These are phyloP conservation scores for Nemopilema nomurai DNA, from an alignment of 30 jellyfish, hydroid and myxozoan genomes.

Conservation along the genomic window DNA sequence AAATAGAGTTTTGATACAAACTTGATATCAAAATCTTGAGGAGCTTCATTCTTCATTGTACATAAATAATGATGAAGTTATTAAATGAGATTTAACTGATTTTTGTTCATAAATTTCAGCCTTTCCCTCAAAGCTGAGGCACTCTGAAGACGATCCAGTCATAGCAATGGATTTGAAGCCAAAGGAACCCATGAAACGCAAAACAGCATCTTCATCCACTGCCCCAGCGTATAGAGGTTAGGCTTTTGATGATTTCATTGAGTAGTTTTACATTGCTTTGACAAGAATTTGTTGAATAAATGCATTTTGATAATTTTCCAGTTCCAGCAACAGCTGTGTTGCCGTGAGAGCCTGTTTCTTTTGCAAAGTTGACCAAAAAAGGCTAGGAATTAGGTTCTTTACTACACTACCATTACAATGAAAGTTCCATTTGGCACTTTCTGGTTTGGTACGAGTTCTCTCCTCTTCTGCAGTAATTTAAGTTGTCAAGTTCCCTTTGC, in stretches of 20 bases:
- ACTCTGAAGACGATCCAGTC: constrained; percentile 65
- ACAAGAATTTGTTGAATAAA: background rate
- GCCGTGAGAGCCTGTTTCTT: too few species aligned
- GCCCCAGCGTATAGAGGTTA: constrained; percentile 79
- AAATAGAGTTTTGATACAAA: background rate
- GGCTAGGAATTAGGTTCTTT: too few species aligned
- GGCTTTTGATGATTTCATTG: background rate
- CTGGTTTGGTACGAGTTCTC: too few species aligned
- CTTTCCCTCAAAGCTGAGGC: constrained; percentile 44
- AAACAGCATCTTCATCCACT: constrained; percentile 53
- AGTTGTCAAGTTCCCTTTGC: too few species aligned
- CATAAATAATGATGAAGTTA: too few species aligned
- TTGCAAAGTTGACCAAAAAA: too few species aligned
- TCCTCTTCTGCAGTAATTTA: too few species aligned
- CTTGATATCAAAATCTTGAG: background rate
- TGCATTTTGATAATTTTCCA: background rate
- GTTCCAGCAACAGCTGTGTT: background rate
- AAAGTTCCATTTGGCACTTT: too few species aligned
- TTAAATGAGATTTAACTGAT: too few species aligned
- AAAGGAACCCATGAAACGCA: constrained; percentile 67
- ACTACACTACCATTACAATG: too few species aligned
- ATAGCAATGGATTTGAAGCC: constrained; percentile 4
- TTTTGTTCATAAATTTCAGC: too few species aligned
- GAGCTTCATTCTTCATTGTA: background rate
- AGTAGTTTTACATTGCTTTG: background rate